Percentiles rank a stretch among this genome's conserved stretches.
Evolutionary conservation across 2,888 invertebrate species (phyloP).

Genomic region (Drosophila demipolita): DNA sequence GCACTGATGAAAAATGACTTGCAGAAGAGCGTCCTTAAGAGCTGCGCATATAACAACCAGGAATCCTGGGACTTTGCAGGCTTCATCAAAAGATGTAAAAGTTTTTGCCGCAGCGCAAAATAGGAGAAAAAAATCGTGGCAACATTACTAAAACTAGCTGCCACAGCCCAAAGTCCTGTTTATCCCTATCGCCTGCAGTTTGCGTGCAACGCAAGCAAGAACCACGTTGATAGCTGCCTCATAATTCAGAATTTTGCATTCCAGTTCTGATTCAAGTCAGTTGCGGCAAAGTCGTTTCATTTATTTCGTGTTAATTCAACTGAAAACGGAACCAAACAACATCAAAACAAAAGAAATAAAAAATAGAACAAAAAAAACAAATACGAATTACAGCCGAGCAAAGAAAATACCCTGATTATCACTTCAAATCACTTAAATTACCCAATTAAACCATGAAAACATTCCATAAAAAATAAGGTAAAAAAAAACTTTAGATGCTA

Average conservation of each 20-base stretch:
- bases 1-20: conserved; percentile 65
- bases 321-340: conserved; percentile 17
- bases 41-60: conserved; percentile 43
- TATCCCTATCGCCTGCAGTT: conserved; percentile 42
- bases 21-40: conserved; percentile 39
- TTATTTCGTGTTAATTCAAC: conserved; percentile 69
- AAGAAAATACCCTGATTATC: background rate
- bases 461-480: background rate
- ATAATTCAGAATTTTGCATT: conserved; percentile 65
- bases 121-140: conserved; percentile 13
- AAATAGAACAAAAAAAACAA: background rate
- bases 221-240: conserved; percentile 64
- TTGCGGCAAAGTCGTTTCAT: conserved; percentile 38
- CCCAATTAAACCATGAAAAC: background rate
- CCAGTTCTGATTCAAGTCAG: conserved; percentile 1
- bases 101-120: conserved; percentile 24
- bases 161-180: conserved; percentile 21
- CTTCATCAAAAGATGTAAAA: conserved; percentile 66
- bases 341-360: conserved; percentile 10
- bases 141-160: conserved; percentile 26
- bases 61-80: conserved; percentile 30
- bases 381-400: background rate
- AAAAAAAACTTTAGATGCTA: background rate
- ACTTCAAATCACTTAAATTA: background rate
- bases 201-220: conserved; percentile 60